Evolutionary conservation across 2,113 vertebrate genomes (phyloP).

Genomic region (Dasyprocta punctata): DNA sequence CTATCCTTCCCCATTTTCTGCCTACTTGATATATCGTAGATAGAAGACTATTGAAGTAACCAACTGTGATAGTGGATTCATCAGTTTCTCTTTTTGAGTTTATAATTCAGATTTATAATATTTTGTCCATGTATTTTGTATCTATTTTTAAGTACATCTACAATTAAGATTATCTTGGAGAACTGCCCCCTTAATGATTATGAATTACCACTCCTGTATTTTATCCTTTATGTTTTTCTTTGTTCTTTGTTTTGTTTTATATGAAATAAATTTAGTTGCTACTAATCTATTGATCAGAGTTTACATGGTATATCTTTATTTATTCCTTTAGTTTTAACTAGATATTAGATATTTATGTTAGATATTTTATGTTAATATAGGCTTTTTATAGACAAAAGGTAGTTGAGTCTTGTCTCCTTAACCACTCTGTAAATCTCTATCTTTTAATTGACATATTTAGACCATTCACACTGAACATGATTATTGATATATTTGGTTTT

Average conservation of each 20-base stretch:
- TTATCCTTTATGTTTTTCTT: background rate
- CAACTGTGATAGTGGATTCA: background rate
- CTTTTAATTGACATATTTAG: background rate
- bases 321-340: background rate
- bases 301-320: background rate
- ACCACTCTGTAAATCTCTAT: background rate
- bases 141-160: background rate
- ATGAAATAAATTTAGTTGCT: background rate
- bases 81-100: background rate
- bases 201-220: background rate
- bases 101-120: background rate
- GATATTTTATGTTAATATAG: background rate
- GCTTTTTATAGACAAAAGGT: background rate
- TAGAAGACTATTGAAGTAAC: background rate
- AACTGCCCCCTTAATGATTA: background rate
- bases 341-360: too few species aligned
- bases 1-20: background rate
- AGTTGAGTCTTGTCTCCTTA: background rate
- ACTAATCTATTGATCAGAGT: background rate
- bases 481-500: background rate
- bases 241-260: background rate
- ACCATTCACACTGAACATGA: background rate
- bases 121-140: background rate
- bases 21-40: background rate
- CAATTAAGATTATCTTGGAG: background rate